phyloP scores from a whole-genome alignment of 64 coral and sea anemone species.

The Stichodactyla helianthus region DNA sequence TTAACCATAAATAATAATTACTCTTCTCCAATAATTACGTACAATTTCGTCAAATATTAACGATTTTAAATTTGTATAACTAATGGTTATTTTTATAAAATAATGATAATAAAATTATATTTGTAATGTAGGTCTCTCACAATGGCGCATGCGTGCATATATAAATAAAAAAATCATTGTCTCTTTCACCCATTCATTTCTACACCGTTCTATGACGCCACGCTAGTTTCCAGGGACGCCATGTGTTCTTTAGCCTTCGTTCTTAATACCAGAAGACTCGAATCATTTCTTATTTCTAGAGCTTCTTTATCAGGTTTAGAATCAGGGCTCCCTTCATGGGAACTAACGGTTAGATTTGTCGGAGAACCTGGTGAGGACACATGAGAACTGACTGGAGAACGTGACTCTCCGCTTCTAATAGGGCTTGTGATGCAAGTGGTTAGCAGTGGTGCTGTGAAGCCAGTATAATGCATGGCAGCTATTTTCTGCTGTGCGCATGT shows the following conservation, averaged over 20 bases:
- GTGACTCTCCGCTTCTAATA: not conserved
- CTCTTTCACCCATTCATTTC: too few species aligned
- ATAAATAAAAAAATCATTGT: too few species aligned
- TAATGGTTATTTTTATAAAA: too few species aligned
- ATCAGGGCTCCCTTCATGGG: not conserved
- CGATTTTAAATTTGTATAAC: too few species aligned
- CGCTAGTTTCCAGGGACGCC: slow-evolving; percentile 7
- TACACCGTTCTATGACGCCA: not conserved
- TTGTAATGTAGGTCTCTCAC: too few species aligned
- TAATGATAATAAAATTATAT: too few species aligned
- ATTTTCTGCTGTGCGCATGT: slow-evolving; percentile 79
- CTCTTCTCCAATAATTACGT: too few species aligned
- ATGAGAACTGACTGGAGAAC: slow-evolving; percentile 6
- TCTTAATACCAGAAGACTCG: slow-evolving; percentile 31
- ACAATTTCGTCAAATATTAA: too few species aligned
- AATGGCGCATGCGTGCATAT: too few species aligned
- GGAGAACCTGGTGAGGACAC: slow-evolving; percentile 21
- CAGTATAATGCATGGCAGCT: slow-evolving; percentile 62
- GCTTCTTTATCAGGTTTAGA: slow-evolving; percentile 7
- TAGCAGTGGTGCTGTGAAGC: slow-evolving; percentile 26
- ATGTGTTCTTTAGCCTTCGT: slow-evolving; percentile 50
- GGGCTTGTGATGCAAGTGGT: slow-evolving; percentile 34
- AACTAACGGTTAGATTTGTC: not conserved
- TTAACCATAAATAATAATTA: too few species aligned
- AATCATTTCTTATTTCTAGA: slow-evolving; percentile 47